Conservation (phyloP, 1,140 invertebrate genomes). For the Oscheius sp. region DNA sequence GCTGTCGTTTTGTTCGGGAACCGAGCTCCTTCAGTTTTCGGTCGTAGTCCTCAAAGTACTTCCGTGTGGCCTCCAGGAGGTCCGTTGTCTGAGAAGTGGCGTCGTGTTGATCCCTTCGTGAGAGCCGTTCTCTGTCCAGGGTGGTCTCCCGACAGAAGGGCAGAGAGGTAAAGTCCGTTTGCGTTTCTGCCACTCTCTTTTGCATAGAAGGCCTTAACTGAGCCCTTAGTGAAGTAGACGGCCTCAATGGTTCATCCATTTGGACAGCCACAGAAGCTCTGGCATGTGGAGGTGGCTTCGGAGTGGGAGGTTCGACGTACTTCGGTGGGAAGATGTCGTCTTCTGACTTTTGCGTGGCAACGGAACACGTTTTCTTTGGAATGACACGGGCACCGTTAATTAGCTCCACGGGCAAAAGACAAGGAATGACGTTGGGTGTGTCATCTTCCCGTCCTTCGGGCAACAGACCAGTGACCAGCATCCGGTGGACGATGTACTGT, state of each 20-base stretch:
- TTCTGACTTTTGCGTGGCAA: slow-evolving; percentile 40
- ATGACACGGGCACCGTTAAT: slow-evolving; percentile 35
- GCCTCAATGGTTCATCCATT: not conserved
- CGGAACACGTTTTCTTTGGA: not conserved
- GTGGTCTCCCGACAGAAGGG: not conserved
- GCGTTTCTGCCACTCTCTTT: slow-evolving; percentile 19
- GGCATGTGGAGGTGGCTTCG: slow-evolving; percentile 18
- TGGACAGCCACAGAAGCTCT: slow-evolving; percentile 11
- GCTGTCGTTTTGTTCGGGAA: slow-evolving; percentile 3
- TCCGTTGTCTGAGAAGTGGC: slow-evolving; percentile 27
- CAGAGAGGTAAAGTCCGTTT: slow-evolving; percentile 14
- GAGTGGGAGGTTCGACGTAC: not conserved
- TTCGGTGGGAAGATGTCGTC: not conserved
- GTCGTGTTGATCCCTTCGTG: not conserved
- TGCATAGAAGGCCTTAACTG: not conserved
- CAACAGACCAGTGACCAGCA: slow-evolving; percentile 53
- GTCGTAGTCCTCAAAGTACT: slow-evolving; percentile 53
- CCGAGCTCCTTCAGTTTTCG: slow-evolving; percentile 43
- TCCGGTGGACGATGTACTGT: slow-evolving; percentile 51
- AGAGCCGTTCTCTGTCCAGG: not conserved
- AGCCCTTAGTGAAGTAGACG: not conserved
- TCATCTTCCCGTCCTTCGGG: slow-evolving; percentile 42
- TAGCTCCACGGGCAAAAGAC: slow-evolving; percentile 37
- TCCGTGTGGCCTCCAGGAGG: slow-evolving; percentile 44
- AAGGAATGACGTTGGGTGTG: slow-evolving; percentile 39